These are phyloP conservation scores for Caenorhabditis imperialis DNA, from an alignment of 2,888 invertebrate genomes.

Conservation along the genomic window DNA sequence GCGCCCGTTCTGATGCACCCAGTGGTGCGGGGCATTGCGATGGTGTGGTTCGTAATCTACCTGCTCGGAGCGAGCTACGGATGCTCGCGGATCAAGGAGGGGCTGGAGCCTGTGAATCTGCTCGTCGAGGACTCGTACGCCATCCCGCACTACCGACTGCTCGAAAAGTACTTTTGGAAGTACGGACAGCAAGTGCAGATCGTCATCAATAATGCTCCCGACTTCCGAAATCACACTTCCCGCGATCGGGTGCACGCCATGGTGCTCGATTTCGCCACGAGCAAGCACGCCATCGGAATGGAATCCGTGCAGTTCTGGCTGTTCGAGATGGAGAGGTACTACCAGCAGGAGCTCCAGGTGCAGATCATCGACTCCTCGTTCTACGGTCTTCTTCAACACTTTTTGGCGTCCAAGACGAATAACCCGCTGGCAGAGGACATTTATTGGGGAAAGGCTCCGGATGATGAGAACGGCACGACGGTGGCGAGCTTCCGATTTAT, in stretches of 20 bases:
- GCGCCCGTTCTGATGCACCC: slow-evolving; percentile 78
- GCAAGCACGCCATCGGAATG: slow-evolving; percentile 76
- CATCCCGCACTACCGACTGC: slow-evolving; percentile 74
- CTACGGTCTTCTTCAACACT: slow-evolving; percentile 74
- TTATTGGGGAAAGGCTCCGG: slow-evolving; percentile 64
- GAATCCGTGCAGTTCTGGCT: slow-evolving; percentile 77
- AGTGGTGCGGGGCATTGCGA: slow-evolving; percentile 67
- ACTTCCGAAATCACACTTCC: slow-evolving; percentile 68
- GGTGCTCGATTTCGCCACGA: slow-evolving; percentile 75
- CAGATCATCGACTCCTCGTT: slow-evolving; percentile 68
- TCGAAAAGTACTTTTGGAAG: slow-evolving; percentile 77
- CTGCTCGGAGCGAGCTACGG: slow-evolving; percentile 75
- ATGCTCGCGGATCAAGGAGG: slow-evolving; percentile 72
- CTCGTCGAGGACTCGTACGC: slow-evolving; percentile 77
- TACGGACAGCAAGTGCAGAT: slow-evolving; percentile 76
- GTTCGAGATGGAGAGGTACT: slow-evolving; percentile 76
- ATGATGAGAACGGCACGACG: slow-evolving; percentile 47
- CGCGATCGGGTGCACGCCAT: slow-evolving; percentile 67
- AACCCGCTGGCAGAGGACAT: slow-evolving; percentile 74
- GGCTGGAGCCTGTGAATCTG: slow-evolving; percentile 76
- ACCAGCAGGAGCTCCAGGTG: slow-evolving; percentile 66
- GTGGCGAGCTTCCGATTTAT: slow-evolving; percentile 67
- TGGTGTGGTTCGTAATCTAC: slow-evolving; percentile 77
- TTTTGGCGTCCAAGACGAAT: slow-evolving; percentile 67
- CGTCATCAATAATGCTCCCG: slow-evolving; percentile 77